These are phyloP conservation scores for Strix occidentalis DNA, from an alignment of 2,797 vertebrate species.

Conservation along the genomic window DNA sequence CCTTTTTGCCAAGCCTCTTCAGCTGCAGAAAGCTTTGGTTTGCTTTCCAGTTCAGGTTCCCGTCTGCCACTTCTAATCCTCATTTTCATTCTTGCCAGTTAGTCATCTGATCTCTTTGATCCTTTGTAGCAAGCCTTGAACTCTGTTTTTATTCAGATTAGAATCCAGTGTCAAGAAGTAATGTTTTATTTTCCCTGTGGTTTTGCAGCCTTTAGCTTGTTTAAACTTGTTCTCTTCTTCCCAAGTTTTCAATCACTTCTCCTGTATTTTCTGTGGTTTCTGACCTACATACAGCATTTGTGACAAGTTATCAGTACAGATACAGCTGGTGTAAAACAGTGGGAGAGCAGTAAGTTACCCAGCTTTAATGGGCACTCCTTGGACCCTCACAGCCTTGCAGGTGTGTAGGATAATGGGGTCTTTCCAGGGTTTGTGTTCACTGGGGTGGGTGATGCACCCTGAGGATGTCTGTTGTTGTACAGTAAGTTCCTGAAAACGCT, in stretches of 20 bases:
- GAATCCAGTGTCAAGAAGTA: constrained; percentile 26
- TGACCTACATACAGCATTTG: not conserved
- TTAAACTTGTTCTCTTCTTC: constrained; percentile 14
- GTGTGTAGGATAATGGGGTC: not conserved
- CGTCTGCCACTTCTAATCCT: constrained; percentile 44
- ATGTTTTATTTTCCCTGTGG: not conserved
- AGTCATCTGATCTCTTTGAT: constrained; percentile 63
- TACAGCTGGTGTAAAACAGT: not conserved
- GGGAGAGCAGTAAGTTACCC: not conserved
- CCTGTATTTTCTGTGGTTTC: constrained; percentile 19
- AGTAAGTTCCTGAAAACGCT: not conserved
- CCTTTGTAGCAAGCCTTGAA: constrained; percentile 54
- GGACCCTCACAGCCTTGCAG: not conserved
- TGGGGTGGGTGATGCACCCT: not conserved
- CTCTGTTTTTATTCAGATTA: constrained; percentile 59
- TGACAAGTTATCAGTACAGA: not conserved
- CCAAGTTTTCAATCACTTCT: not conserved
- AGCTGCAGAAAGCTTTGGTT: constrained; percentile 50
- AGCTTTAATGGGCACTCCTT: not conserved
- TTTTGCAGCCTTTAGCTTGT: constrained; percentile 32
- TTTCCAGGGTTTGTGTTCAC: not conserved
- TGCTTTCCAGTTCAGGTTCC: constrained; percentile 59
- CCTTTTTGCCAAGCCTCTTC: constrained; percentile 45
- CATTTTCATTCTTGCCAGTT: constrained; percentile 59
- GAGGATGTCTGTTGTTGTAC: rapidly evolving